Percentiles rank a stretch among this genome's conserved stretches.
Evolutionary conservation across 2,113 vertebrate genomes (phyloP).

Genomic region (Elachura formosa): DNA sequence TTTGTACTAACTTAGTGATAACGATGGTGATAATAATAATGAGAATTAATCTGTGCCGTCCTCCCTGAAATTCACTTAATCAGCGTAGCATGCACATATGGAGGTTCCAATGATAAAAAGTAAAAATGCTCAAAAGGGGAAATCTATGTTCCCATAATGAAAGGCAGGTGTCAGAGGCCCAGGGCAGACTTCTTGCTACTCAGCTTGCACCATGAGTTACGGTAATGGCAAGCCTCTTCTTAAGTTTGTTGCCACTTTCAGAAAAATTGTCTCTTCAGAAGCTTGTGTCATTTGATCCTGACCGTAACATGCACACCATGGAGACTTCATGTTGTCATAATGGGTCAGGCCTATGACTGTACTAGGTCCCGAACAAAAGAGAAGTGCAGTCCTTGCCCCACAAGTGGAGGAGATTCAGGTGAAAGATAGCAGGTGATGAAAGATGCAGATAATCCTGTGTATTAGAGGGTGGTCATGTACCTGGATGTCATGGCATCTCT

Average conservation of each 20-base stretch:
- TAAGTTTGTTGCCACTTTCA: background rate
- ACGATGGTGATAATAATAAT: background rate
- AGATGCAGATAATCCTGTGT: background rate
- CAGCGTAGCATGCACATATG: background rate
- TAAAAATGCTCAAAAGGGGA: background rate
- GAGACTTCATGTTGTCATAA: background rate
- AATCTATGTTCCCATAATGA: background rate
- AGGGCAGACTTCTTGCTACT: background rate
- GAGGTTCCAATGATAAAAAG: background rate
- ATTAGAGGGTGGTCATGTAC: accelerated
- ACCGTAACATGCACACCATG: background rate
- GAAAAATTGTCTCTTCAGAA: background rate
- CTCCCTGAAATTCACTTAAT: background rate
- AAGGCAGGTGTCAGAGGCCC: background rate
- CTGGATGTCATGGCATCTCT: background rate
- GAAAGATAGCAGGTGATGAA: background rate
- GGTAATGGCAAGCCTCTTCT: background rate
- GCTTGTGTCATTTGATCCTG: background rate
- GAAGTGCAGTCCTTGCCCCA: background rate
- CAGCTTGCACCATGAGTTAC: background rate
- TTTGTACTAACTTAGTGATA: background rate
- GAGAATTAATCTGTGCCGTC: background rate
- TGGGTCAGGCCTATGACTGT: background rate
- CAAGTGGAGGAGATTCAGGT: background rate
- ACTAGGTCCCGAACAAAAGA: background rate